These are phyloP conservation scores for Myotis davidii DNA, from an alignment of 2,113 vertebrate genomes.

Conservation along the genomic window DNA sequence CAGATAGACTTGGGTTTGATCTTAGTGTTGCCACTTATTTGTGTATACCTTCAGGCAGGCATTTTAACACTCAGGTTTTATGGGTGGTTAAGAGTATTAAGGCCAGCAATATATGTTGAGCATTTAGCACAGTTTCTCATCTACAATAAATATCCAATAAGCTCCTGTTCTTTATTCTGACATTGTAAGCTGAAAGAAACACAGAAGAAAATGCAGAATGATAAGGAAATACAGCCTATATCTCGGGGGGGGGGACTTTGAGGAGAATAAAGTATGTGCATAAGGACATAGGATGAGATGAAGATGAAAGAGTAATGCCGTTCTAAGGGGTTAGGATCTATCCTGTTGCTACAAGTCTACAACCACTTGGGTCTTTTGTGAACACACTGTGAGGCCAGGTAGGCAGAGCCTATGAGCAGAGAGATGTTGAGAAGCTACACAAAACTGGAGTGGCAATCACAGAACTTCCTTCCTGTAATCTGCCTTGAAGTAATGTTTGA, in stretches of 20 bases:
- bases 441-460: not conserved
- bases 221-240: not conserved
- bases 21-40: not conserved
- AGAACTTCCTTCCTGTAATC: not conserved
- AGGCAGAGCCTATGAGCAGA: not conserved
- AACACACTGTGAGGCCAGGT: not conserved
- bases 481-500: not conserved
- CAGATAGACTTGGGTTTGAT: not conserved
- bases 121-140: not conserved
- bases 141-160: not conserved
- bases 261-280: not conserved
- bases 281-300: not conserved
- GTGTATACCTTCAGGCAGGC: not conserved
- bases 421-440: not conserved
- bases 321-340: not conserved
- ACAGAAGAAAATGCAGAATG: not conserved
- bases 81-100: not conserved
- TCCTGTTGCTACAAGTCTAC: not conserved
- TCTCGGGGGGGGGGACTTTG: not conserved
- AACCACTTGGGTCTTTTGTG: not conserved
- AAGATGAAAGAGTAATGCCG: not conserved
- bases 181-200: not conserved
- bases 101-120: not conserved
- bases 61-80: not conserved
- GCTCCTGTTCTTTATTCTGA: not conserved